Conservation (phyloP, 1,140 invertebrate genomes). For the Oryctes rhinoceros region DNA sequence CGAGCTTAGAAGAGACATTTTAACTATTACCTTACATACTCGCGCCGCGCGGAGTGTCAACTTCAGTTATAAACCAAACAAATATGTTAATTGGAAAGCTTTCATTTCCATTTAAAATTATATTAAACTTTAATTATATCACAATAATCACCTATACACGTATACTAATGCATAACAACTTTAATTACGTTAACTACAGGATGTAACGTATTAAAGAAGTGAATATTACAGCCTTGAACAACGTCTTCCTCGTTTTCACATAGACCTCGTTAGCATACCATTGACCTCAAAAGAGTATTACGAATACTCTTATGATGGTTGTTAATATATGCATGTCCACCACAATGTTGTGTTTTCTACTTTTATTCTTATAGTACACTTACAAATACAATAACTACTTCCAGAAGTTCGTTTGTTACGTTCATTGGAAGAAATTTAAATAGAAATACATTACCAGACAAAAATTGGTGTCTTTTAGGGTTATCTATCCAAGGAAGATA, state of each 20-base stretch:
- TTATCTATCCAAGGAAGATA: not conserved
- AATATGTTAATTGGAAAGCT: conserved; percentile 1
- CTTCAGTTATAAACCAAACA: not conserved
- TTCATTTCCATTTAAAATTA: not conserved
- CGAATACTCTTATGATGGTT: not conserved
- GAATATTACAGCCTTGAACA: conserved; percentile 14
- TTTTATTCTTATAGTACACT: not conserved
- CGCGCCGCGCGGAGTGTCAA: too few relatives aligned
- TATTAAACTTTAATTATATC: conserved; percentile 25
- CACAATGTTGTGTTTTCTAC: not conserved
- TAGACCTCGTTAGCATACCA: conserved; percentile 14
- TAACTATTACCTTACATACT: too few relatives aligned
- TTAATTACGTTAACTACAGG: conserved; percentile 17
- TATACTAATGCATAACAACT: conserved; percentile 19
- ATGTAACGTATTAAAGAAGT: conserved; percentile 24
- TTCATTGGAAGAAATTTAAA: not conserved
- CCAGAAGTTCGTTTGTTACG: not conserved
- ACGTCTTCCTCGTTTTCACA: conserved; percentile 26
- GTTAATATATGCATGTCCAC: not conserved
- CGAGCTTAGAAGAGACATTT: too few relatives aligned
- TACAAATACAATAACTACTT: not conserved
- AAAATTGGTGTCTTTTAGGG: not conserved
- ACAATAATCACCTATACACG: conserved; percentile 2
- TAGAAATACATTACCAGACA: not conserved
- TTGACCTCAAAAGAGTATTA: conserved; percentile 26